Evolutionary conservation across 2,797 vertebrate species (phyloP).

Genomic region (Craterocephalus amniculus): DNA sequence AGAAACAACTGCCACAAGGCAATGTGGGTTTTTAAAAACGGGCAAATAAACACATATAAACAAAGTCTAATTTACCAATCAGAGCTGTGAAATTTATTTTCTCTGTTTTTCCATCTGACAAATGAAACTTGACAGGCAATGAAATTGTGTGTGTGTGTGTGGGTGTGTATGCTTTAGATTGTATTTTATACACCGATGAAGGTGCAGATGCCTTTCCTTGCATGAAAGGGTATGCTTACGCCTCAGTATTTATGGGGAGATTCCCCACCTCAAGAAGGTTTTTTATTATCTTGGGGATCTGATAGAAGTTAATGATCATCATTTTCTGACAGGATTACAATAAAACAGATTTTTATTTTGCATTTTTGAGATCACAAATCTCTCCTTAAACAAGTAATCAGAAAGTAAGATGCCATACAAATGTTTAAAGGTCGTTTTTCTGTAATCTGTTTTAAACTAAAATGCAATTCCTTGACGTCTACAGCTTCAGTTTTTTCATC

Average conservation of each 20-base stretch:
- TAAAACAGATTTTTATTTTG: background rate
- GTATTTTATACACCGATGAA: background rate
- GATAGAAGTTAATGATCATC: constrained; percentile 68
- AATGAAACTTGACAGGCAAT: constrained; percentile 68
- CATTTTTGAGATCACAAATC: too few species aligned
- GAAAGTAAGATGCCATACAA: background rate
- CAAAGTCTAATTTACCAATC: constrained; percentile 69
- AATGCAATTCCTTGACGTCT: background rate
- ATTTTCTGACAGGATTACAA: constrained; percentile 52
- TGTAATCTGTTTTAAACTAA: background rate
- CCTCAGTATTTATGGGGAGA: constrained; percentile 4
- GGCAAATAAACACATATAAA: constrained; percentile 49
- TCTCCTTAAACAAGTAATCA: too few species aligned
- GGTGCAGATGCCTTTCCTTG: constrained; percentile 22
- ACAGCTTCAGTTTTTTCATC: background rate
- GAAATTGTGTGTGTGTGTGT: constrained; percentile 24
- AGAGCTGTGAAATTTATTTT: constrained; percentile 76
- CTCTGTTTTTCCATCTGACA: constrained; percentile 66
- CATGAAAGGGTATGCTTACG: constrained; percentile 24
- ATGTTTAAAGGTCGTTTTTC: background rate
- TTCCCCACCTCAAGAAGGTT: constrained; percentile 6
- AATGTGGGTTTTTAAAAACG: constrained; percentile 48
- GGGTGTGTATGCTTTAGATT: background rate
- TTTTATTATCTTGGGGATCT: constrained; percentile 18
- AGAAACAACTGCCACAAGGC: constrained; percentile 18